Evolutionary conservation across 2,113 vertebrate species (phyloP), one percentile per base, ranked within the genome.

Genomic region (Ictalurus punctatus): DNA sequence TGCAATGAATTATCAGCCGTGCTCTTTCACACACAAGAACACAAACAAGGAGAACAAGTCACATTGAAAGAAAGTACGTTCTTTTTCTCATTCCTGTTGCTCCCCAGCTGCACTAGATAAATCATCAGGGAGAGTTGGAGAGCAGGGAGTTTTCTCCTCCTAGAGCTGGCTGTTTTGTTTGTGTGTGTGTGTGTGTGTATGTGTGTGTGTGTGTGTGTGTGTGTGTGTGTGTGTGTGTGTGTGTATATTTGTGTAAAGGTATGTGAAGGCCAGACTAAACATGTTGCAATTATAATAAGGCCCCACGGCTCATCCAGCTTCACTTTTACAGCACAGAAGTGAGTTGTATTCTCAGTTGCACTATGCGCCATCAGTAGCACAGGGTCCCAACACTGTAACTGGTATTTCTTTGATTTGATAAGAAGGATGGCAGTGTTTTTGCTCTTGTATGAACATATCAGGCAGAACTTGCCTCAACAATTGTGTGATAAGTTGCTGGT

Each of bases 91-190:
- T 34, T 85, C 88, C 44, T 85, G 80, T 78, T 85, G 54, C 95
- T 94, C 78, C 92, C 94, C 93, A 96, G 94, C 94, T 96, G 94
- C 63, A 86, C 40, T 30, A 90, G 89, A 95, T 96, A 95, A 96
- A 96, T 97, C 96, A 95, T 90, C 17, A 89, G 19, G 30, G 27
- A 34, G 76, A 93, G 93, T 94, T 93, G 94, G 85, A 89, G 85
- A 91, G 90, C 90, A 88, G 78, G 89, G 84, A 90, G 88, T 85
- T 85, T 91, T 92, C 91, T 54, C 88, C 89, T 88, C 84, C 90
- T 87, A 85, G 67, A 89, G 59, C 71, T 83, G 81, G 85, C 73
- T 44, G 21, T 69, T 10, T 52, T 52, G 13, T 90, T 87, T 74
- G 30, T 37, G 7, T 67, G 1, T 37, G 2, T 34, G 16, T 73